Percentiles rank a stretch among this genome's conserved stretches.
These are phyloP conservation scores for Busseola fusca DNA, from an alignment of 2,888 invertebrate genomes.

Conservation along the genomic window DNA sequence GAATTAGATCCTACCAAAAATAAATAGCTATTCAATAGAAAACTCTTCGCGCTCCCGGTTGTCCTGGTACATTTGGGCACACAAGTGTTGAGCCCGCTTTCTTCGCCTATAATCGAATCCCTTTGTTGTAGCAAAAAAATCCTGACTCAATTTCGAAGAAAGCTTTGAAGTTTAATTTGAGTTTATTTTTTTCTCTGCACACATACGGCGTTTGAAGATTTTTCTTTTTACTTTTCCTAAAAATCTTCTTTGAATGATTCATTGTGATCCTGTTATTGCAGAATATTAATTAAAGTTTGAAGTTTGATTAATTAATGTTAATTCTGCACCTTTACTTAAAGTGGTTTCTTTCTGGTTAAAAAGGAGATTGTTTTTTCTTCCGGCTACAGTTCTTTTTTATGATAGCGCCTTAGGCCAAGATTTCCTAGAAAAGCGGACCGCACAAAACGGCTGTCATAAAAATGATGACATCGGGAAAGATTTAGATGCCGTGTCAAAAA, in stretches of 20 bases:
- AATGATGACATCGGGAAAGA: too few species aligned
- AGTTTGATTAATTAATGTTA: background rate
- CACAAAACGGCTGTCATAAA: too few species aligned
- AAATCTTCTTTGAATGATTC: conserved; percentile 59
- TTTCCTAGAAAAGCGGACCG: too few species aligned
- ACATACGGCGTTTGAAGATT: conserved; percentile 56
- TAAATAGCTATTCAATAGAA: conserved; percentile 26
- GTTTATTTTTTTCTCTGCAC: conserved; percentile 60
- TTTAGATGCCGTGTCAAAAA: too few species aligned
- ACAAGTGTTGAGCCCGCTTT: conserved; percentile 58
- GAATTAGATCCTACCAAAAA: conserved; percentile 11
- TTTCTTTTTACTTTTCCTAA: conserved; percentile 50
- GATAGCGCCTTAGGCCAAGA: background rate
- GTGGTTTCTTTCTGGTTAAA: background rate
- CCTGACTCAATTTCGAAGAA: conserved; percentile 66
- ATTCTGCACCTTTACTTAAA: background rate
- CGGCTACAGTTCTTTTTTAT: background rate
- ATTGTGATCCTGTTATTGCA: conserved; percentile 53
- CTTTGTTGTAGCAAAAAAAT: conserved; percentile 71
- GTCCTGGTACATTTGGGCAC: conserved; percentile 45
- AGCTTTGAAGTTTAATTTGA: conserved; percentile 70
- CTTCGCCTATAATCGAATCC: conserved; percentile 71
- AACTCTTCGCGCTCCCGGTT: conserved; percentile 1
- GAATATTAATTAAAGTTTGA: conserved; percentile 32
- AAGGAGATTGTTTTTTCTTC: background rate